These are phyloP conservation scores for Drosophila ananassae DNA, from an alignment of 1,140 invertebrate genomes.

Conservation along the genomic window DNA sequence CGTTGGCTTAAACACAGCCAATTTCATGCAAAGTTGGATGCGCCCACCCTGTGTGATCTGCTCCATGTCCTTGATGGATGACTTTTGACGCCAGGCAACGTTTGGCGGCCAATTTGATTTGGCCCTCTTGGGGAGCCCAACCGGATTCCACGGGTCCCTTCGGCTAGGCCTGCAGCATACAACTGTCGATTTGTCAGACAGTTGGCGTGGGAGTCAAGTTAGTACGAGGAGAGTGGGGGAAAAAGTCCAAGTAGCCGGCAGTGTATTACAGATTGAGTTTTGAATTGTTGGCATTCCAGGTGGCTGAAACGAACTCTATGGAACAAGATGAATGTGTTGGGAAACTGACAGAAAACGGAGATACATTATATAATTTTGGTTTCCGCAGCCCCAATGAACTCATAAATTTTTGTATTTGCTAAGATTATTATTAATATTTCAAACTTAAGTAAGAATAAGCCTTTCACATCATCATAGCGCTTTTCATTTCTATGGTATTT, in stretches of 20 bases:
- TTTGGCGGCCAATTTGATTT: slow-evolving; percentile 78
- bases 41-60: slow-evolving; percentile 42
- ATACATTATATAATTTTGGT: slow-evolving; percentile 19
- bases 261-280: slow-evolving; percentile 47
- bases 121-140: slow-evolving; percentile 26
- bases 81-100: slow-evolving; percentile 66
- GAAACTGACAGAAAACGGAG: slow-evolving; percentile 5
- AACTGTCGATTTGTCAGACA: slow-evolving; percentile 63
- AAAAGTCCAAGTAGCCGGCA: slow-evolving; percentile 34
- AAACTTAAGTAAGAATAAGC: too few relatives aligned
- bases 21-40: slow-evolving; percentile 78
- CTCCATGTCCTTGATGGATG: slow-evolving; percentile 70
- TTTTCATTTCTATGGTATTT: background rate
- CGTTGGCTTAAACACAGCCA: slow-evolving; percentile 59
- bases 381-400: background rate
- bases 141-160: slow-evolving; percentile 2
- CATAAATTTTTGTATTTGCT: background rate
- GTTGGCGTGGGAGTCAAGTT: slow-evolving; percentile 27
- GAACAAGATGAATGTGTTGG: slow-evolving; percentile 33
- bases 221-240: slow-evolving; percentile 2
- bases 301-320: slow-evolving; percentile 23
- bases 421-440: too few relatives aligned
- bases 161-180: slow-evolving; percentile 43
- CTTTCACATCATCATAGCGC: too few relatives aligned
- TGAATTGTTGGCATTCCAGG: slow-evolving; percentile 52